A percentile compares a stretch with the other conserved stretches of the same genome.
These are phyloP conservation scores for Psilopogon haemacephalus DNA, from an alignment of 2,113 vertebrate species.

Conservation along the genomic window DNA sequence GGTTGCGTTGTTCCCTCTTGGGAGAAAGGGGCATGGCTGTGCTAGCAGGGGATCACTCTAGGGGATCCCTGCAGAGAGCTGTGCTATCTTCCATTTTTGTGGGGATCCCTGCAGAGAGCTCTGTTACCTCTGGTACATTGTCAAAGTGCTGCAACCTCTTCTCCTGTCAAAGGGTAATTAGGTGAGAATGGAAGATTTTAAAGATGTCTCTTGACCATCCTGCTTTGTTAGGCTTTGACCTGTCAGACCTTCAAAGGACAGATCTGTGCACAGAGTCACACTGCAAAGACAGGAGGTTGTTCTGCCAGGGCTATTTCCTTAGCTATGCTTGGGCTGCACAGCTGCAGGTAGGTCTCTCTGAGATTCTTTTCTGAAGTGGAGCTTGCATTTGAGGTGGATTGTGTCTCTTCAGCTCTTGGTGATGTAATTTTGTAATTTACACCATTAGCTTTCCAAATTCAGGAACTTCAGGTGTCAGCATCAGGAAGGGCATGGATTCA, in stretches of 20 bases:
- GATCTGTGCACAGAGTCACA: not conserved
- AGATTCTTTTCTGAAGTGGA: not conserved
- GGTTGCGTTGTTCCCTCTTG: not conserved
- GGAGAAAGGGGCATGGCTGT: not conserved
- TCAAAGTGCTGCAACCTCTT: not conserved
- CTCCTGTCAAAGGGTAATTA: not conserved
- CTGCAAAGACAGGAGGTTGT: not conserved
- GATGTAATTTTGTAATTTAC: not conserved
- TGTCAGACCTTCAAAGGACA: not conserved
- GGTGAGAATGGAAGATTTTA: not conserved
- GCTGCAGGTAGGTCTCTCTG: not conserved
- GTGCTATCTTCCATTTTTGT: no score
- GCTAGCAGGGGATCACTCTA: not conserved
- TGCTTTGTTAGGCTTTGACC: not conserved
- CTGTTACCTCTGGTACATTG: not conserved
- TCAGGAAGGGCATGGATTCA: not conserved
- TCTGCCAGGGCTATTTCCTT: not conserved
- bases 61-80: not conserved
- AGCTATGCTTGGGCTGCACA: not conserved
- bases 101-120: not conserved
- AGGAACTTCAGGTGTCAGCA: not conserved
- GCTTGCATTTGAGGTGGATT: not conserved
- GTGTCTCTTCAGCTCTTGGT: not conserved
- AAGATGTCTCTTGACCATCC: not conserved
- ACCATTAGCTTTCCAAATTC: not conserved